Evolutionary conservation across 2,113 vertebrate species (phyloP).

Genomic region (Datnioides undecimradiatus): DNA sequence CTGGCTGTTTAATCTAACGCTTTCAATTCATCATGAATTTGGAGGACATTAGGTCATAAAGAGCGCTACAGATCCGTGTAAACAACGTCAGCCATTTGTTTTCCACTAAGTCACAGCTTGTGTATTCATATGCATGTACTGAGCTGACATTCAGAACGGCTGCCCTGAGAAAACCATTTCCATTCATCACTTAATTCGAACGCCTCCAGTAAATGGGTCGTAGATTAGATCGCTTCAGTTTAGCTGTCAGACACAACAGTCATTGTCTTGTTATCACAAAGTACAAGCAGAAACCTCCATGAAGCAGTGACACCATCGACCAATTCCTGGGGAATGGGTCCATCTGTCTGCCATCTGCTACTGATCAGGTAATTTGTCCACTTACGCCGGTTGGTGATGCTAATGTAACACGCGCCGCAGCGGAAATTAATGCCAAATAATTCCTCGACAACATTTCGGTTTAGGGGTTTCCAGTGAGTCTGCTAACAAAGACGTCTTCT

Average conservation of each 20-base stretch:
- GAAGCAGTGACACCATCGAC: conserved; percentile 42
- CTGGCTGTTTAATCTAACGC: neutral
- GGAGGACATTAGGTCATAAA: neutral
- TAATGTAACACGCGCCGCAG: conserved; percentile 12
- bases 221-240: conserved; percentile 35
- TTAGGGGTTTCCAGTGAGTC: too few relatives aligned
- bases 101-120: neutral
- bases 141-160: conserved; percentile 38
- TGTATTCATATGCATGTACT: neutral
- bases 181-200: conserved; percentile 24
- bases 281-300: conserved; percentile 42
- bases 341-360: conserved; percentile 69
- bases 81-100: neutral
- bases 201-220: conserved; percentile 10
- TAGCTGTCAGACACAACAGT: conserved; percentile 36
- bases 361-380: conserved; percentile 62
- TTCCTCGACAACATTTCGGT: neutral
- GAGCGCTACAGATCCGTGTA: neutral
- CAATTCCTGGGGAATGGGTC: conserved; percentile 53
- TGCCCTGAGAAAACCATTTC: neutral
- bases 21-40: neutral
- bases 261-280: conserved; percentile 32
- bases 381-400: conserved; percentile 27
- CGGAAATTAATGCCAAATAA: conserved; percentile 25
- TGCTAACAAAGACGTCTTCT: too few relatives aligned